Conservation (phyloP, 2,113 vertebrate species). For the Brachyhypopomus occidentalis region DNA sequence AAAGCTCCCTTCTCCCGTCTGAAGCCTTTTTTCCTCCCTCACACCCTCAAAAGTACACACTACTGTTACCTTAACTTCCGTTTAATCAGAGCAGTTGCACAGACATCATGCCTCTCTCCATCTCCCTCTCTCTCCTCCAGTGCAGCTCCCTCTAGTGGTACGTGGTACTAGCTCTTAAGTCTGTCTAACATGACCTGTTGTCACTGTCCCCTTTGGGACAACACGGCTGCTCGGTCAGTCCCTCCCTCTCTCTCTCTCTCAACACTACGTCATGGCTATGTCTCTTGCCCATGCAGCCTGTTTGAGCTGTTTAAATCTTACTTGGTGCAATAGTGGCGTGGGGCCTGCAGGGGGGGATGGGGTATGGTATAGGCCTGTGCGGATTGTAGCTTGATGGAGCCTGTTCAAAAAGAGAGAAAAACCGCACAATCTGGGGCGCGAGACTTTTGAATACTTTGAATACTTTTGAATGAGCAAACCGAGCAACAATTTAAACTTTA, state of each 20-base stretch:
- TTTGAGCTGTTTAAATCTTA: slow-evolving; percentile 73
- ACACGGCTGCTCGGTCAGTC: not conserved
- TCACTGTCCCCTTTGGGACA: not conserved
- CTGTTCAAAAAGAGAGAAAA: slow-evolving; percentile 64
- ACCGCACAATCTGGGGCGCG: too few species aligned
- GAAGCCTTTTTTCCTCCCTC: not conserved
- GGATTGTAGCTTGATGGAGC: slow-evolving; percentile 94
- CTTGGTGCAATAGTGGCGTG: slow-evolving; percentile 97
- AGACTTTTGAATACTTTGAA: too few species aligned
- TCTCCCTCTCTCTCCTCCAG: not conserved
- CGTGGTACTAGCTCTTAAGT: not conserved
- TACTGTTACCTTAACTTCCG: not conserved
- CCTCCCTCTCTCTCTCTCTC: not conserved
- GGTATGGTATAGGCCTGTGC: slow-evolving; percentile 95
- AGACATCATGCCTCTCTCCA: not conserved
- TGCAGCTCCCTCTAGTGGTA: not conserved
- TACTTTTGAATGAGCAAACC: too few species aligned
- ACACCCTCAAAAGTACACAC: not conserved
- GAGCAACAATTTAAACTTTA: not conserved
- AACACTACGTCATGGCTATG: not conserved
- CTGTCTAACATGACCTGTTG: not conserved
- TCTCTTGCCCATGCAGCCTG: not conserved
- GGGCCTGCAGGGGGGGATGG: slow-evolving; percentile 94
- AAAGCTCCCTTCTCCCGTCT: not conserved
- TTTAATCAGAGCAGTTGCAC: not conserved